Evolutionary conservation across 2,797 vertebrate genomes (phyloP), one percentile per base, ranked within the genome.

Genomic region (Serranus cabrilla): DNA sequence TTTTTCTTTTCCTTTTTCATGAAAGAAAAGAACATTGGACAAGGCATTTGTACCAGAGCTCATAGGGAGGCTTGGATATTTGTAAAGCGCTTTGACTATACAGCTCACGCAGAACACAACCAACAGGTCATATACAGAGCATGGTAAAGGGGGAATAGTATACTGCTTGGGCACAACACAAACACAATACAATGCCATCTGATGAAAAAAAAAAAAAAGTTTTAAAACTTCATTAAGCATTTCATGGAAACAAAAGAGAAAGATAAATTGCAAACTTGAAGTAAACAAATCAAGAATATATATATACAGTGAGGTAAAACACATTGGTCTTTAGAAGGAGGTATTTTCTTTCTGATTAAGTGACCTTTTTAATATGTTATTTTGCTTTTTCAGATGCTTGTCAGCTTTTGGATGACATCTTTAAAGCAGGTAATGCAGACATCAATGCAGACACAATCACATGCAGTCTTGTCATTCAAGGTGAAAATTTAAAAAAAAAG

Each of bases 281-380:
- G 93, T 96, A 96, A 96, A 97, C 95, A 96, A 95, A 96, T 94
- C 87, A 90, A 89, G 68, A 92, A 95, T 96, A 96, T 94, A 96
- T 94, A 96, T 91, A 93, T 89, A 96, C 94, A 93, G 90, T 97
- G 97, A 99, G 97, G 97, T 98, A 98, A 98, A 97, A 97, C 96
- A 97, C 96, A 97, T 97, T 97, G 96, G 96, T 98, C 96, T 96
- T 96, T 94, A 88, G 87, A 93, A 95, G 96, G 97, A 97, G 97
- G 97, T 97, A 97, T 97, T 89, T 93, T 92, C 87, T 90, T 92
- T 92, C 92, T 69, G 75, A 90, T 91, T 87, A 84, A 89, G 85
- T 91, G 75, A 92, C 85, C 86, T 89, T 93, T 91, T 90, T 43
- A 88, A 88, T 81, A 91, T 83, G 78, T 91, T 89, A 84, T 74